phyloP scores from a whole-genome alignment of 2,797 vertebrate species.

The Galagoides demidoff region DNA sequence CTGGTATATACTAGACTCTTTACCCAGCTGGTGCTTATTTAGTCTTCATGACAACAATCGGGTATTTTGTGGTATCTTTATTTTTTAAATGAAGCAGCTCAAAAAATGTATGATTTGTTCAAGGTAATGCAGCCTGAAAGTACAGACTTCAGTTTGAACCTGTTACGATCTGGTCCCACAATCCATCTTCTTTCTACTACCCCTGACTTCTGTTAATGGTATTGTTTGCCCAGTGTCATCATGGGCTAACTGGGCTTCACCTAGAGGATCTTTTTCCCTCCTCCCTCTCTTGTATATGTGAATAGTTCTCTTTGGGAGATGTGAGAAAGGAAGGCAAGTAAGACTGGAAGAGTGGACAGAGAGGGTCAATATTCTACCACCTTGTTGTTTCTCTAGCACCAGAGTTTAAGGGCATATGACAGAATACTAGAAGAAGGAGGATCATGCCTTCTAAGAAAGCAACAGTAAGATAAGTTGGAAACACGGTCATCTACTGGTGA shows the following conservation, averaged over 20 bases:
- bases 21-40: not conserved
- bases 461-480: constrained; percentile 59
- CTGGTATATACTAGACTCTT: not conserved
- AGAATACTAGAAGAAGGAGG: not conserved
- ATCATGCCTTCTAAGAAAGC: constrained; percentile 58
- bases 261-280: not conserved
- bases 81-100: constrained; percentile 31
- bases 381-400: not conserved
- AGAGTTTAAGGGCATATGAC: not conserved
- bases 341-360: not conserved
- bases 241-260: not conserved
- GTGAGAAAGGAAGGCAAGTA: constrained; percentile 64
- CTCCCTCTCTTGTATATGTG: constrained; percentile 51
- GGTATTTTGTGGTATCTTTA: not conserved
- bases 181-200: not conserved
- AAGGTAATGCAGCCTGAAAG: not conserved
- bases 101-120: not conserved
- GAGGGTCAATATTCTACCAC: not conserved
- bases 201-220: not conserved
- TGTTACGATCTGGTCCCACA: not conserved
- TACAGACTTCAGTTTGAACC: not conserved
- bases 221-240: not conserved
- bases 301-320: constrained; percentile 69
- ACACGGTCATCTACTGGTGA: constrained; percentile 39
- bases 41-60: not conserved